Conservation (phyloP, 2,797 vertebrate genomes). For the Scyliorhinus canicula region DNA sequence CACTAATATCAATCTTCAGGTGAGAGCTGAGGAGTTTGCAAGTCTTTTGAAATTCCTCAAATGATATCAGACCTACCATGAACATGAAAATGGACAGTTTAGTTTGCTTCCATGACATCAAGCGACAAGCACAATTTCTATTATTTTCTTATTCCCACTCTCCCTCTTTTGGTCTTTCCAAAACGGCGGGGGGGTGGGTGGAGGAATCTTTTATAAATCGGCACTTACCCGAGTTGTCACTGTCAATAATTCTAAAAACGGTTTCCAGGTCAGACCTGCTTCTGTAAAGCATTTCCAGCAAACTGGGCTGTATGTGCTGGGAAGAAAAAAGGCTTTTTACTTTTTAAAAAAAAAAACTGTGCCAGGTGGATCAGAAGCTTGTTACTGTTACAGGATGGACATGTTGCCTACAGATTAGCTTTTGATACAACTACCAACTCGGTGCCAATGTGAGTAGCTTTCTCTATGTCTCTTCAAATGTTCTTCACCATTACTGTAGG, state of each 20-base stretch:
- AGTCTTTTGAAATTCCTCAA: constrained; percentile 82
- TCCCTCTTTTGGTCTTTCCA: neutral
- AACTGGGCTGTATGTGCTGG: constrained; percentile 67
- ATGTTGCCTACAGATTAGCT: neutral
- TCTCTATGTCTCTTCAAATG: neutral
- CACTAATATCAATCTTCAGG: constrained; percentile 70
- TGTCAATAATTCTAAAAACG: constrained; percentile 88
- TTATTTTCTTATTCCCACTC: neutral
- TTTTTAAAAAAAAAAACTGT: neutral
- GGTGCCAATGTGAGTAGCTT: neutral
- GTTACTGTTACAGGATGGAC: neutral
- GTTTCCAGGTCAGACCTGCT: constrained; percentile 87
- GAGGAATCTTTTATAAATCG: neutral
- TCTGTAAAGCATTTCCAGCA: constrained; percentile 84
- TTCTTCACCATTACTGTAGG: neutral
- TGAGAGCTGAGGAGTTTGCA: constrained; percentile 88
- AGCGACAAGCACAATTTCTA: neutral
- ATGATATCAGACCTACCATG: constrained; percentile 74
- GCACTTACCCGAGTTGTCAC: constrained; percentile 78
- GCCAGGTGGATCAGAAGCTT: neutral
- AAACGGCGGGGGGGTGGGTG: neutral
- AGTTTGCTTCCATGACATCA: neutral
- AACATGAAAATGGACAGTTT: neutral
- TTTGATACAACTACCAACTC: neutral
- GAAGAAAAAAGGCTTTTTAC: constrained; percentile 41